Evolutionary conservation across 2,888 invertebrate genomes (phyloP).

Genomic region (Adelphocoris suturalis): DNA sequence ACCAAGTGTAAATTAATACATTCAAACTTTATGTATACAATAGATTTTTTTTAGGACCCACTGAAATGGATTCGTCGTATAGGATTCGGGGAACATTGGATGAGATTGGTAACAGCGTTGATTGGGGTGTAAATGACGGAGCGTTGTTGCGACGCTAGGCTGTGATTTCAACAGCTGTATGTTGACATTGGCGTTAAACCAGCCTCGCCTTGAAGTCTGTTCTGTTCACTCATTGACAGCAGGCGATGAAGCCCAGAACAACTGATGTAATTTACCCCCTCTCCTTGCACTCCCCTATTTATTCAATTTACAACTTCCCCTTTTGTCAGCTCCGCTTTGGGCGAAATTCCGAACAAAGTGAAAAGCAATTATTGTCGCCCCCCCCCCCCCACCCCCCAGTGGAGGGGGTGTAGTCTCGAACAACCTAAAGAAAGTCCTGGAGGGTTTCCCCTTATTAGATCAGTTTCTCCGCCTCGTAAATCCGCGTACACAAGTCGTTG

Average conservation of each 20-base stretch:
- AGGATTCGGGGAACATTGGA: too few species aligned
- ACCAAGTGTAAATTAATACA: too few species aligned
- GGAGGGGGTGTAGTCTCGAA: background rate
- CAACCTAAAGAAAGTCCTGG: slow-evolving; percentile 5
- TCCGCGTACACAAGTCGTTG: slow-evolving; percentile 27
- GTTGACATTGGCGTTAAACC: too few species aligned
- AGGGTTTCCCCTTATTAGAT: slow-evolving; percentile 34
- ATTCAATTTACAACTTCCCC: slow-evolving; percentile 32
- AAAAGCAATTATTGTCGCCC: slow-evolving; percentile 20
- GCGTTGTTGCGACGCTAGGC: too few species aligned
- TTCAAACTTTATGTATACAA: too few species aligned
- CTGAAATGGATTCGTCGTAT: too few species aligned
- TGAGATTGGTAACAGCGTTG: too few species aligned
- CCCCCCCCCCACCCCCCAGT: background rate
- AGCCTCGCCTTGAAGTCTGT: too few species aligned
- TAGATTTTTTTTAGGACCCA: too few species aligned
- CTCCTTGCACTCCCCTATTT: background rate
- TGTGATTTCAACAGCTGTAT: too few species aligned
- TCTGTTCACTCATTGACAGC: slow-evolving; percentile 14
- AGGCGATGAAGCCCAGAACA: background rate
- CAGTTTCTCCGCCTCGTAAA: slow-evolving; percentile 39
- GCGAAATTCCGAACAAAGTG: slow-evolving; percentile 22
- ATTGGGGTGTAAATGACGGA: too few species aligned
- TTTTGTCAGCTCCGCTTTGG: slow-evolving; percentile 4
- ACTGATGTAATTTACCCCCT: background rate